Conservation (phyloP, 2,797 vertebrate genomes). For the Lepus oiostolus region DNA sequence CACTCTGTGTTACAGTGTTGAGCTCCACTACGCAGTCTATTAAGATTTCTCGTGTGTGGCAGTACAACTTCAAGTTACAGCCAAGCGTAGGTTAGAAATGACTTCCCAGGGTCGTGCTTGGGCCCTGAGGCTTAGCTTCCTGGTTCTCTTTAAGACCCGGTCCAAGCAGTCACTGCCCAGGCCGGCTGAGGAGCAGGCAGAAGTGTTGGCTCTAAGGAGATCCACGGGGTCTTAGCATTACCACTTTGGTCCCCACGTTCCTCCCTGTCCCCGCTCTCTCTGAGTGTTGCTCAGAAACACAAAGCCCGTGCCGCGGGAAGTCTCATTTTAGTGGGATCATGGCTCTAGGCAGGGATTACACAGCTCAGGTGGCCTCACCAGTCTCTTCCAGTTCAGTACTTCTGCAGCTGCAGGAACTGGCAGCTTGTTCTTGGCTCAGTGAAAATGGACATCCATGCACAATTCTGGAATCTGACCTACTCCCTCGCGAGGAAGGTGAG, state of each 20-base stretch:
- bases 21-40: neutral
- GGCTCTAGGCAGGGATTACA: constrained; percentile 33
- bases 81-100: neutral
- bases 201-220: neutral
- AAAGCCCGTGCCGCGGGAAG: constrained; percentile 1
- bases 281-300: neutral
- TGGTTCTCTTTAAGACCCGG: neutral
- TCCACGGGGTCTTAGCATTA: neutral
- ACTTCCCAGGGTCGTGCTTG: neutral
- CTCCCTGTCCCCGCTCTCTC: neutral
- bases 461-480: neutral
- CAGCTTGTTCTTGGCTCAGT: constrained; percentile 53
- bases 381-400: constrained; percentile 58
- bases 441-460: constrained; percentile 30
- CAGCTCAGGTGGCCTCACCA: constrained; percentile 29
- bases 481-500: neutral
- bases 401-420: constrained; percentile 51
- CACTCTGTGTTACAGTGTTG: neutral
- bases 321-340: constrained; percentile 14
- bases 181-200: neutral
- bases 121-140: neutral
- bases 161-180: neutral
- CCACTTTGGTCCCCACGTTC: neutral
- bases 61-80: constrained; percentile 21
- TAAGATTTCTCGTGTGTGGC: constrained; percentile 34